Evolutionary conservation across 2,797 vertebrate genomes (phyloP).

Genomic region (Rachycentron canadum): DNA sequence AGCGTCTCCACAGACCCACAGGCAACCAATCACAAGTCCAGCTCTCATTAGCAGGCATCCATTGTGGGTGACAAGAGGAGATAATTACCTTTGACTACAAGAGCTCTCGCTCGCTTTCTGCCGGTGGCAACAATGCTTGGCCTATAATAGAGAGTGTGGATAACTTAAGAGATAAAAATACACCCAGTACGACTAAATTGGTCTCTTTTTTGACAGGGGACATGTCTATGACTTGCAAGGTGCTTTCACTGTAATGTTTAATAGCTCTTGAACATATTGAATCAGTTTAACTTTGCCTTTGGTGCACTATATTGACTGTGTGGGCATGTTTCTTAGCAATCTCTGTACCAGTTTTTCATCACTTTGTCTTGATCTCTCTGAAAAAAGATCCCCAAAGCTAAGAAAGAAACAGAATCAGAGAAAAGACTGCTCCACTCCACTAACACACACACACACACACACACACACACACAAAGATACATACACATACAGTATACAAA

Average conservation of each 20-base stretch:
- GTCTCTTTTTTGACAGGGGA: constrained; percentile 24
- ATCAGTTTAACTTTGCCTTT: constrained; percentile 26
- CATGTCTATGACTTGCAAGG: constrained; percentile 24
- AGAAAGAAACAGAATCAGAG: constrained; percentile 54
- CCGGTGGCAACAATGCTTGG: constrained; percentile 33
- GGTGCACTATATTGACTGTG: constrained; percentile 36
- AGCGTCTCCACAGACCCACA: constrained; percentile 90
- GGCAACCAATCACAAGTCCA: constrained; percentile 89
- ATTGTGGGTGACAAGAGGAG: constrained; percentile 91
- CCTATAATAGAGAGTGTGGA: constrained; percentile 27
- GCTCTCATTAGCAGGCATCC: constrained; percentile 93
- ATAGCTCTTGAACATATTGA: constrained; percentile 33
- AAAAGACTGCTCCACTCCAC: constrained; percentile 23
- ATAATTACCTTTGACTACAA: constrained; percentile 95
- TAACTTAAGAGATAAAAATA: constrained; percentile 48
- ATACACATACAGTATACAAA: constrained; percentile 52
- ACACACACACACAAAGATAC: constrained; percentile 29
- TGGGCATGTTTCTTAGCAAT: constrained; percentile 38
- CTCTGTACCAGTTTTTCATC: constrained; percentile 48
- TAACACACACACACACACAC: constrained; percentile 33
- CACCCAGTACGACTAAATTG: constrained; percentile 33
- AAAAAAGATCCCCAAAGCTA: constrained; percentile 45
- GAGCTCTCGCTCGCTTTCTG: constrained; percentile 89
- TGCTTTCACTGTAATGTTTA: constrained; percentile 33
- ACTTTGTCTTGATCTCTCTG: constrained; percentile 59